Evolutionary conservation across 2,113 vertebrate species (phyloP).

Genomic region (Pan paniscus): DNA sequence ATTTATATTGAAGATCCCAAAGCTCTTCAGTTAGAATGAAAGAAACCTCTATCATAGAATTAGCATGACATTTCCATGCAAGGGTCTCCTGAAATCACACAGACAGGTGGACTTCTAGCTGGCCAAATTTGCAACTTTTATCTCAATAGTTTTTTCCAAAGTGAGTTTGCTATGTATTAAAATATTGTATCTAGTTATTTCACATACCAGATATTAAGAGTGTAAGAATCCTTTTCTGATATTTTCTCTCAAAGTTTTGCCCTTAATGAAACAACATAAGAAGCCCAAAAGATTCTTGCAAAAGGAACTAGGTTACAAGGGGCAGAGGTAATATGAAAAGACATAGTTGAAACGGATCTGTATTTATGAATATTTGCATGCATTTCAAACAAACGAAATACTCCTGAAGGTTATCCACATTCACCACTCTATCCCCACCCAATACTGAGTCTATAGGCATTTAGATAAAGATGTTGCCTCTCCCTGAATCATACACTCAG

Average conservation of each 20-base stretch:
- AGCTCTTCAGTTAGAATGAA: not conserved
- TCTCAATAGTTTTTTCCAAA: not conserved
- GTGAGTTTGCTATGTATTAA: not conserved
- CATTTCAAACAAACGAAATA: not conserved
- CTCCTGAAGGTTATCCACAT: not conserved
- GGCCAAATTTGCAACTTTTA: not conserved
- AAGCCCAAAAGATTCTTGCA: not conserved
- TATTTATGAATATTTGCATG: not conserved
- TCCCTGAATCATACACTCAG: not conserved
- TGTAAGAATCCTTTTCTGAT: not conserved
- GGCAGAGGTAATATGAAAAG: not conserved
- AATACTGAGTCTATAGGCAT: not conserved
- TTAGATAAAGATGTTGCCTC: not conserved
- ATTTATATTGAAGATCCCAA: not conserved
- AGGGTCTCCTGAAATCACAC: not conserved
- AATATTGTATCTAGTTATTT: not conserved
- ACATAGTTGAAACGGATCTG: not conserved
- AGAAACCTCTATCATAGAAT: too few relatives aligned
- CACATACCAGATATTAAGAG: not conserved
- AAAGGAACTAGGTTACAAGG: not conserved
- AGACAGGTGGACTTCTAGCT: not conserved
- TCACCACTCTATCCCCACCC: not conserved
- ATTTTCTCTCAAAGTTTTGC: not conserved
- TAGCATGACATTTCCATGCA: not conserved
- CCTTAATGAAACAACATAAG: not conserved